Evolutionary conservation across 2,113 vertebrate species (phyloP).

Genomic region (Semicossyphus pulcher): DNA sequence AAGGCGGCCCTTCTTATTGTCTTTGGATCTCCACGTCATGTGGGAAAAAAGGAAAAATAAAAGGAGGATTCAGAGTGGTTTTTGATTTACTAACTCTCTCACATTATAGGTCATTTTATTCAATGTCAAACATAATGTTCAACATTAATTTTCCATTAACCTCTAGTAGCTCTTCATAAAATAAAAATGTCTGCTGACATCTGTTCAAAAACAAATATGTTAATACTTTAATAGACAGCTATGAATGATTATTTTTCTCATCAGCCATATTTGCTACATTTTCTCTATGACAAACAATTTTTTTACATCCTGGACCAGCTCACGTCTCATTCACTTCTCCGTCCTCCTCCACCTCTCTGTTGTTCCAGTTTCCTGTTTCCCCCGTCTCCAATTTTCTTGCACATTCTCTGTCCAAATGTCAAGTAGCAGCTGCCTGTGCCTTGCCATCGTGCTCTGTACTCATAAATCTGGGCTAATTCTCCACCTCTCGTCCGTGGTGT

Average conservation of each 20-base stretch:
- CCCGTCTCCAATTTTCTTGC: conserved; percentile 68
- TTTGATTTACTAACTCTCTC: conserved; percentile 5
- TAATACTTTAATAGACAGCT: neutral
- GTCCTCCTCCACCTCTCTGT: conserved; percentile 61
- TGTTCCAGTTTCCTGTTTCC: conserved; percentile 75
- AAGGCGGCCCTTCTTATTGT: neutral
- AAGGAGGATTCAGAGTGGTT: neutral
- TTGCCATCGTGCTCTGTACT: conserved; percentile 68
- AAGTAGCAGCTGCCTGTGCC: conserved; percentile 77
- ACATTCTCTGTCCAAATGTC: conserved; percentile 77
- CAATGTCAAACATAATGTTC: neutral
- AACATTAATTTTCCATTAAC: conserved; percentile 2
- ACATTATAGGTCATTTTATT: neutral
- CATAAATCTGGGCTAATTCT: conserved; percentile 85
- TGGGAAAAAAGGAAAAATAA: neutral
- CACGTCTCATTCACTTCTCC: conserved; percentile 56
- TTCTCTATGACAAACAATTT: conserved; percentile 12
- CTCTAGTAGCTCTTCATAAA: neutral
- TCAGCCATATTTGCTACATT: conserved; percentile 5
- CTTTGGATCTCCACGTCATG: conserved; percentile 5
- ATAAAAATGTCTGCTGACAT: neutral
- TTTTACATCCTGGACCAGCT: conserved; percentile 30
- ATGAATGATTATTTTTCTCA: neutral
- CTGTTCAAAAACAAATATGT: neutral
- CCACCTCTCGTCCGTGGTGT: conserved; percentile 76